Percentiles rank a stretch among this genome's conserved stretches.
These are phyloP conservation scores for Parasteatoda lunata DNA, from an alignment of 2,888 invertebrate species.

Conservation along the genomic window DNA sequence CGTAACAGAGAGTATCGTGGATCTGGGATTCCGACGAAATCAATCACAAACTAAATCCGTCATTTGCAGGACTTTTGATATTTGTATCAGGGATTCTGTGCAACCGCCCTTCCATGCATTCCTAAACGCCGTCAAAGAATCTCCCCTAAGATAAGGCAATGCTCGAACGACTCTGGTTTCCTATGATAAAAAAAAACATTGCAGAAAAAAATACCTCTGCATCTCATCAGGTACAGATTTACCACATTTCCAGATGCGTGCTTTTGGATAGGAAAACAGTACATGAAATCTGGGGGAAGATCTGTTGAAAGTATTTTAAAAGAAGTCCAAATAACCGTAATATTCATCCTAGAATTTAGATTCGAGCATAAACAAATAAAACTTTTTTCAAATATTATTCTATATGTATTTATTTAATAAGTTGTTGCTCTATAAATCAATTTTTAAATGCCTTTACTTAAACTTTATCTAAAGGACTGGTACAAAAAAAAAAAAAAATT, in stretches of 20 bases:
- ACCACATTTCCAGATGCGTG: slow-evolving; percentile 1
- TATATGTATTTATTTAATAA: too few relatives aligned
- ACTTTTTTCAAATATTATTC: too few relatives aligned
- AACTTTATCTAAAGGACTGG: too few relatives aligned
- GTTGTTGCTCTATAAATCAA: too few relatives aligned
- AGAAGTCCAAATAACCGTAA: too few relatives aligned
- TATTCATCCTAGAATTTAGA: too few relatives aligned
- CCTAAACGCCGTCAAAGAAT: background rate
- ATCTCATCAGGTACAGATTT: background rate
- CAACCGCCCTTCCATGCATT: slow-evolving; percentile 20
- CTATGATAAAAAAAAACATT: background rate
- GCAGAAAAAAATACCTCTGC: background rate
- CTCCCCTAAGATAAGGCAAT: too few relatives aligned
- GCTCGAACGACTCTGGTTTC: background rate
- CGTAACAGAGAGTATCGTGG: background rate
- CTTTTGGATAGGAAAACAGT: background rate
- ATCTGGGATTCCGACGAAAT: slow-evolving; percentile 3
- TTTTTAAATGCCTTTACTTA: too few relatives aligned
- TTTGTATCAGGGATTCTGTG: slow-evolving; percentile 7
- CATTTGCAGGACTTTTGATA: slow-evolving; percentile 34
- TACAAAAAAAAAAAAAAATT: too few relatives aligned
- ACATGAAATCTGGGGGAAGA: background rate
- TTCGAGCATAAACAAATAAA: too few relatives aligned
- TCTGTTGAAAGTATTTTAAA: too few relatives aligned
- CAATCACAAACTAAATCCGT: slow-evolving; percentile 37